Evolutionary conservation across 2,888 invertebrate species (phyloP).

Genomic region (Phortica okadai): DNA sequence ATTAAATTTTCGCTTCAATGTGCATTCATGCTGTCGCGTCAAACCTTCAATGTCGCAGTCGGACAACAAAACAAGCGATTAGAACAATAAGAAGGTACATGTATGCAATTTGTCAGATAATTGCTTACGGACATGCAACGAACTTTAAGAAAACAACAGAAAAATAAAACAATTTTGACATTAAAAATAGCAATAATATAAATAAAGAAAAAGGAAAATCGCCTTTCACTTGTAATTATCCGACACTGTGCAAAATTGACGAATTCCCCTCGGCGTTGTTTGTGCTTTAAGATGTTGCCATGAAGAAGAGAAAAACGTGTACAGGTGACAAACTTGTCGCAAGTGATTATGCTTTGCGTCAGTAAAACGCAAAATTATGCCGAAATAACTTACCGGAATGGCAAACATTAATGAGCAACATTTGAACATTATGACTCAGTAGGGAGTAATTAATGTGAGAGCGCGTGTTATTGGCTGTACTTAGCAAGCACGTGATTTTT

Average conservation of each 20-base stretch:
- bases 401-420: neutral
- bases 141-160: neutral
- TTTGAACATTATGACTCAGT: neutral
- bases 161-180: neutral
- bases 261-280: conserved; percentile 1
- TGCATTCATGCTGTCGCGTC: too few relatives aligned
- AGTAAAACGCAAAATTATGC: too few relatives aligned
- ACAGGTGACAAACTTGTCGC: neutral
- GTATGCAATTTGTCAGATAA: conserved; percentile 32
- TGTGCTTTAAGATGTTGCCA: neutral
- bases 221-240: too few relatives aligned
- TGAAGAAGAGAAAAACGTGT: neutral
- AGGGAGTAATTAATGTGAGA: neutral
- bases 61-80: neutral
- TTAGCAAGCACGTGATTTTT: neutral
- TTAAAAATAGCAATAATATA: neutral
- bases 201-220: neutral
- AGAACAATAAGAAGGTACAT: conserved; percentile 12
- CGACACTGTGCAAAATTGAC: too few relatives aligned
- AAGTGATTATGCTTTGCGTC: neutral
- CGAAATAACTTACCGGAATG: neutral
- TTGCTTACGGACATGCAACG: conserved; percentile 41
- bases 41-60: neutral
- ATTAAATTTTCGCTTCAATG: too few relatives aligned
- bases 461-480: neutral